Base-by-base conservation (phyloP, 2,888 invertebrate species). In the Aphelenchoides bicaudatus region DNA sequence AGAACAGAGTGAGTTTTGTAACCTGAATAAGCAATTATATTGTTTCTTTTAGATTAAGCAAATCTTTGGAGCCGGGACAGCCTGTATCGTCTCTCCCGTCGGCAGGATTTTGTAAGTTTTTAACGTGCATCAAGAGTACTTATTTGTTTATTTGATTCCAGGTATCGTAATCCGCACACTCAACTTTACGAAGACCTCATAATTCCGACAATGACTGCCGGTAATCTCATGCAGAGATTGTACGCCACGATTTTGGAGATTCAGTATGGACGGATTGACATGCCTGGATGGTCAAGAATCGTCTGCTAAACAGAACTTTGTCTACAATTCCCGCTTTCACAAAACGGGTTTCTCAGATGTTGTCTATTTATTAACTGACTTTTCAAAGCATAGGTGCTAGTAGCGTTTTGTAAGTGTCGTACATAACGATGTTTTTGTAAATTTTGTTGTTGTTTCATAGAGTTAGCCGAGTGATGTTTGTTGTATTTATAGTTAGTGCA, bases 31-130 rank as follows among this genome's bases (percentile, higher is more conserved):
- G 28, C 16, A 52, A 10, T 48, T 50, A 6, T 25, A 16, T 16
- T 8, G 21, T 1, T 21, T 57, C 21, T 16, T 31, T 31, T 59
- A 94, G 93, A 81, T 98, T 67, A 80, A 91, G 69, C 98, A 98
- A 82, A 85, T 96, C 81, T 99, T 98, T 81, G 98, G 96, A 58
- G 86, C 91, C n/a, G 98, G 98, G 56, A 98, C 98, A 25, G 98
- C 98, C 0, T 91, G 91, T 72, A 85, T 93, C 48, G 88, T 99
- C 19, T 90, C 89, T 74, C 96, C 98, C 0, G 87, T 98, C 56
- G 87, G 88, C 58, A 85, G 86, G 62, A 89, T 98, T 61, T 85
- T 88, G 56, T n/a, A n/a, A n/a, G n/a, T n/a, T n/a, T n/a, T n/a
- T n/a, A n/a, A n/a, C n/a, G n/a, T n/a, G n/a, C n/a, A n/a, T n/a